Base-by-base conservation (phyloP, 2,113 vertebrate species). In the Sialia sialis region DNA sequence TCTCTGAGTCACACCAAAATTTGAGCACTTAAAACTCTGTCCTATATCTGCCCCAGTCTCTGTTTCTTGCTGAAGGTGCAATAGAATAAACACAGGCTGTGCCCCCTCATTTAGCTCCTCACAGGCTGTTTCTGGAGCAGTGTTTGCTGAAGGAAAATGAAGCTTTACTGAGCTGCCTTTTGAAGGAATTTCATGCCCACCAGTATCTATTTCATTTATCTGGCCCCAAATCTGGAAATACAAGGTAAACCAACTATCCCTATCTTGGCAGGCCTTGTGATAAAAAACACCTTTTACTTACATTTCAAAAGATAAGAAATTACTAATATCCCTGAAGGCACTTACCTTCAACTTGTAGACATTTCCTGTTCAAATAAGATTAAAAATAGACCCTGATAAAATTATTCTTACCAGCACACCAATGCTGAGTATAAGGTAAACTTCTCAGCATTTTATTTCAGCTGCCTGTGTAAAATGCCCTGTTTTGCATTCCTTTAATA, bases 251-350 rank as follows among this genome's bases (percentile, higher is more conserved):
- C 34, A 92, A 38, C 68, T 52, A 49, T 13, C 17, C 36, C 39
- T 69, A 77, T 48, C 85, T 76, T 88, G 73, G 87, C 32, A 60
- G 46, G 27, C 26, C 46, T 92, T 8, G 4, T 66, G 34, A 66
- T 86, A 78, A 95, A 87, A 92, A 85, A 78, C 54, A 66, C 15
- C 25, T 84, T 95, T 84, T 59, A 69, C 67, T 80, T 76, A 30
- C 44, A 55, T 95, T 96, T 96, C 63, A 52, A 81, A 58, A 94
- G 92, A 72, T 48, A 93, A 91, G 87, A 75, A 90, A 92, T 84
- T 55, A 92, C 38, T 77, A 79, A 84, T 75, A 89, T n/a, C 68
- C 73, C 89, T 82, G 60, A 76, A 90, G 73, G 76, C 49, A 79
- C 32, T 83, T 84, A 38, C 39, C 49, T 93, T 67, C 32, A 81